A percentile compares a stretch with the other conserved stretches of the same genome.
Conservation (phyloP, 2,888 invertebrate species). For the Athetis lepigone region DNA sequence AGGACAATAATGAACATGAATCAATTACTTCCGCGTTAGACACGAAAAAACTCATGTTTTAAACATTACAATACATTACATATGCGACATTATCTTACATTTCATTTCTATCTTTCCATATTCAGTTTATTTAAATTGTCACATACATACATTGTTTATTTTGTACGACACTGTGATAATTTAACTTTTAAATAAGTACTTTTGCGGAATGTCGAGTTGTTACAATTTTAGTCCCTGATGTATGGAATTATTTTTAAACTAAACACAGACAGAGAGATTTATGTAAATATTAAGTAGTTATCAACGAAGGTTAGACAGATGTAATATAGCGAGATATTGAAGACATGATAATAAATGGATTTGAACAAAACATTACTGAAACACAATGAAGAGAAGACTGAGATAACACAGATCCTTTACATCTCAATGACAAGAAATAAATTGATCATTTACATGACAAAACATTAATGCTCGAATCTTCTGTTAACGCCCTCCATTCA, state of each 20-base stretch:
- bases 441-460: background rate
- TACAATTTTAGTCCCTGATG: conserved; percentile 1
- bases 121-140: conserved; percentile 17
- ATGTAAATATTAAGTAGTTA: background rate
- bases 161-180: conserved; percentile 5
- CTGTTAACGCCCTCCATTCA: background rate
- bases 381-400: background rate
- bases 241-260: background rate
- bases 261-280: too few relatives aligned
- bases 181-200: conserved; percentile 28
- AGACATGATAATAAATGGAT: background rate
- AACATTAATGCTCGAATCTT: conserved; percentile 1
- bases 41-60: background rate
- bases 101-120: conserved; percentile 16
- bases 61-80: conserved; percentile 1
- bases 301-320: background rate
- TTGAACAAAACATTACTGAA: background rate
- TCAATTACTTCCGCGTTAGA: conserved; percentile 10
- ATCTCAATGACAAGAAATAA: background rate
- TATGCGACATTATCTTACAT: conserved; percentile 12
- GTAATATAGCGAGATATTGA: too few relatives aligned
- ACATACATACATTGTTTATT: conserved; percentile 13
- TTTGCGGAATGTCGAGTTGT: background rate
- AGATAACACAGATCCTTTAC: background rate
- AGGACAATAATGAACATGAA: background rate